phyloP scores from a whole-genome alignment of 1,140 invertebrate species.

The Homarus americanus region DNA sequence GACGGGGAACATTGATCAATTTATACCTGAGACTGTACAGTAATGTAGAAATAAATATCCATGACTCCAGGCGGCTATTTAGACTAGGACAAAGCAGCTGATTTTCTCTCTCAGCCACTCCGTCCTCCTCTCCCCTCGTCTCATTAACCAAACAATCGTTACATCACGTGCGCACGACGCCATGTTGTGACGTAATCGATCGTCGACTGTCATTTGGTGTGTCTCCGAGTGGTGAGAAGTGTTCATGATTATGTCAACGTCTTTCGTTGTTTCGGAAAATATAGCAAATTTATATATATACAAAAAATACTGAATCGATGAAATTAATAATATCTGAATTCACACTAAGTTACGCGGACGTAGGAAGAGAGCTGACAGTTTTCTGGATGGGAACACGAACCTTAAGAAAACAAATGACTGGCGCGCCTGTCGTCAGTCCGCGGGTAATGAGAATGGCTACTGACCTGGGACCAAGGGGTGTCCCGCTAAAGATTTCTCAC shows the following conservation, averaged over 20 bases:
- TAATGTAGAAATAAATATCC: too few relatives aligned
- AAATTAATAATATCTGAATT: too few relatives aligned
- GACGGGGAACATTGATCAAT: too few relatives aligned
- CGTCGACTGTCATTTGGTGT: slow-evolving; percentile 33
- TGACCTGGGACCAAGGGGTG: neutral
- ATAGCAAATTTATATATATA: too few relatives aligned
- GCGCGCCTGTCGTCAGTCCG: neutral
- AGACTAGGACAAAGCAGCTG: neutral
- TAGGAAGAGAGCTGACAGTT: neutral
- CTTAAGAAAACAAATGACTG: neutral
- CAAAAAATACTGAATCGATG: too few relatives aligned
- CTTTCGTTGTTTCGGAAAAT: neutral
- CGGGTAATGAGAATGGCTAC: slow-evolving; percentile 1
- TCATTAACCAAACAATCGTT: slow-evolving; percentile 40
- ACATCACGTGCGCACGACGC: slow-evolving; percentile 34
- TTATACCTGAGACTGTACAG: too few relatives aligned
- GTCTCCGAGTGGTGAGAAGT: neutral
- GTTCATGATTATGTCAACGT: neutral
- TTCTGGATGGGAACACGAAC: neutral
- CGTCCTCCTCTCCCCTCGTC: slow-evolving; percentile 4
- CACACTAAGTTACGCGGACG: too few relatives aligned
- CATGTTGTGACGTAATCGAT: slow-evolving; percentile 39
- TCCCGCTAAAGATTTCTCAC: neutral
- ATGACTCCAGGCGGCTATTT: too few relatives aligned
- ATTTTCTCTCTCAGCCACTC: neutral